phyloP scores from a whole-genome alignment of 2,797 vertebrate species.

The Pseudochaenichthys georgianus region DNA sequence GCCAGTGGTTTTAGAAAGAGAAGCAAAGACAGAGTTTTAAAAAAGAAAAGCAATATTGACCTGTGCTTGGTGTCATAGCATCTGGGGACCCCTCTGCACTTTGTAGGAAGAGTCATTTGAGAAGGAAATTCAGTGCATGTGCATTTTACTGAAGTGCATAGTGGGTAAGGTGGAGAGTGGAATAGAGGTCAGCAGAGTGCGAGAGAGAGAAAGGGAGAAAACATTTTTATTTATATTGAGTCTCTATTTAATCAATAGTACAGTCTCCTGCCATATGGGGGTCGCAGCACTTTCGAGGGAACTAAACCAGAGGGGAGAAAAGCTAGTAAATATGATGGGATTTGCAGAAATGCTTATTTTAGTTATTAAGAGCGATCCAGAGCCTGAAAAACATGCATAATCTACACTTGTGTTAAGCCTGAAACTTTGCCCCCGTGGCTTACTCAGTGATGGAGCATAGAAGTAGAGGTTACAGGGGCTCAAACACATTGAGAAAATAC shows the following conservation, averaged over 20 bases:
- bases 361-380: conserved; percentile 30
- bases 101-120: conserved; percentile 9
- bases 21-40: conserved; percentile 18
- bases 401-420: conserved; percentile 59
- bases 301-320: not conserved
- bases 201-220: conserved; percentile 1
- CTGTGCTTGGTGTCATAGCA: conserved; percentile 21
- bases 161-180: conserved; percentile 40
- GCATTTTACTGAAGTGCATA: conserved; percentile 51
- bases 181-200: conserved; percentile 48
- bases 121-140: not conserved
- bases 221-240: conserved; percentile 24
- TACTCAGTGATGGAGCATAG: conserved; percentile 21
- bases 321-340: conserved; percentile 37
- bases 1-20: conserved; percentile 41
- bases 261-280: conserved; percentile 50
- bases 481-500: conserved; percentile 57
- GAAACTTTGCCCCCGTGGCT: conserved; percentile 42
- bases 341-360: conserved; percentile 41
- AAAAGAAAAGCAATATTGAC: conserved; percentile 14
- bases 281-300: conserved; percentile 50
- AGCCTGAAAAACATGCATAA: conserved; percentile 52
- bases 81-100: conserved; percentile 40
- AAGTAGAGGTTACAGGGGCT: conserved; percentile 41
- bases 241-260: conserved; percentile 62